Evolutionary conservation across 2,797 vertebrate genomes (phyloP), one percentile per base, ranked within the genome.

Genomic region (Ispidina picta): DNA sequence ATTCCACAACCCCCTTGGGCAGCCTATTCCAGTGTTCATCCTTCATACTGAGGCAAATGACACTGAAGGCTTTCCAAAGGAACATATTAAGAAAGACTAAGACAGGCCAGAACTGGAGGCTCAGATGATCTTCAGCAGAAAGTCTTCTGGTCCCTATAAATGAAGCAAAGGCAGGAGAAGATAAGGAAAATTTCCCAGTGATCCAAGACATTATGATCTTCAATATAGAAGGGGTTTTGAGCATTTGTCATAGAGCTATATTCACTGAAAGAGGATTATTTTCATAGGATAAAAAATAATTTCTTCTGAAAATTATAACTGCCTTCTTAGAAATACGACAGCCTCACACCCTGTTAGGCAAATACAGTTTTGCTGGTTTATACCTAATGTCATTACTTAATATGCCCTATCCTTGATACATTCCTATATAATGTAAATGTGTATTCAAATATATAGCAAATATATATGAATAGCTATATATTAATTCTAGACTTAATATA

Each of bases 91-190:
- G 64, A 92, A 86, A 91, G 48, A 76, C 14, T 86, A 84, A 86
- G 56, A 49, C 77, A 93, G 66, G 51, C 33, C 31, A 21, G n/a
- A 90, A 84, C 60, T 70, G 56, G 77, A 82, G 46, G 48, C 39
- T 88, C 74, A 72, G 29, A 41, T 82, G 74, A 37, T 90, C 71
- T 86, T 88, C 75, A 56, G 60, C 64, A 86, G 60, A 66, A 88
- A 70, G 64, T 91, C 70, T 88, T 88, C 60, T 54, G 25, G 28
- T 86, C 48, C 52, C 81, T 87, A 79, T 33, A 82, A 92, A 88
- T 88, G 60, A 94, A 89, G 68, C 14, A 92, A 88, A 93, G 78
- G 89, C 71, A 83, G 51, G 39, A 92, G 28, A 91, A 76, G 39
- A 51, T 89, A 76, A 94, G 18, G 31, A 82, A 76, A 82, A 66